Evolutionary conservation across 2,797 vertebrate species (phyloP), one percentile per base, ranked within the genome.

Genomic region (Pangasius djambal): DNA sequence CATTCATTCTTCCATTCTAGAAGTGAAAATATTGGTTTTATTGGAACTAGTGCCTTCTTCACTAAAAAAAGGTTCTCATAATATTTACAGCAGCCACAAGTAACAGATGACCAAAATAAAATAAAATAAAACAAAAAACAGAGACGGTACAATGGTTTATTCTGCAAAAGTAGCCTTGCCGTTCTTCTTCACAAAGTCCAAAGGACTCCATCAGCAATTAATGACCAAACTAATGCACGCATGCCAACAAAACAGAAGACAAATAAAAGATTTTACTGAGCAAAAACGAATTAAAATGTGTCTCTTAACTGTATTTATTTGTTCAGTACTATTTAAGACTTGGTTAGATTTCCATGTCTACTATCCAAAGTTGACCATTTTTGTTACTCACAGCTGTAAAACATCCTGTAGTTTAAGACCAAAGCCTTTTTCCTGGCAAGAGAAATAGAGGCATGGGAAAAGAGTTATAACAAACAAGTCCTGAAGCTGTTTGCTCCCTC

Each of bases 341-440:
- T 87, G 48, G 74, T 87, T 89, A 77, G 20, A 86, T 79, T 86
- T 87, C 28, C 48, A 89, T 59, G 75, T 75, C 22, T 84, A 89
- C 78, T n/a, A 75, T 69, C 74, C 86, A 67, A 81, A 83, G 83
- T 74, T 81, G 83, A 44, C 74, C 55, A 44, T 31, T 25, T 83
- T 65, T 65, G 61, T 88, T 86, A 70, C 67, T 63, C 77, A 50
- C 13, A 86, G 37, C 81, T 83, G 87, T 90, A 87, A 91, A 91
- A 88, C 88, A 63, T 75, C 50, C 72, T 88, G 86, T 34, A 70
- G 37, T 77, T 65, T 28, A 69, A 48, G 16, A 81, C 52, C 83
- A 25, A 82, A 88, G 59, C 57, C 22, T 89, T 86, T 89, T 89
- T 74, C 89, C 88, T 63, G 86, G 37, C 34, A 15, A 70, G 57